Evolutionary conservation across 2,797 vertebrate genomes (phyloP).

Genomic region (Luscinia luscinia): DNA sequence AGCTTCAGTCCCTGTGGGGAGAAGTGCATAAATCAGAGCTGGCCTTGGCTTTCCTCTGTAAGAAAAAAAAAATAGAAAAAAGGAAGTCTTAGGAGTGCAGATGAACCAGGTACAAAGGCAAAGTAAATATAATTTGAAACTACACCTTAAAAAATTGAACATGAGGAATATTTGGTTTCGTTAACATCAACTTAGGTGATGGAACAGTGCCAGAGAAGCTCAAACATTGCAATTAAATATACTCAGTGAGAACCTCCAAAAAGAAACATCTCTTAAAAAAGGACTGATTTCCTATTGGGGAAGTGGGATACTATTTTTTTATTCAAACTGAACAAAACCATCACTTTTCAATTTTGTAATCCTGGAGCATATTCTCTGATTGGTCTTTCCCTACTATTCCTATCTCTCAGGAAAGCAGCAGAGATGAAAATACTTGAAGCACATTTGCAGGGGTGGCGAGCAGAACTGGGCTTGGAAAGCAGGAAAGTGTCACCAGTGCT

Average conservation of each 20-base stretch:
- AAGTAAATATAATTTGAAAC: background rate
- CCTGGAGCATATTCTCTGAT: background rate
- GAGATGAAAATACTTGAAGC: background rate
- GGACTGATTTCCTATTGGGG: background rate
- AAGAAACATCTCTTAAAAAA: background rate
- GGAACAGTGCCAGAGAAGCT: background rate
- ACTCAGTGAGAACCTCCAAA: background rate
- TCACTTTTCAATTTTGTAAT: background rate
- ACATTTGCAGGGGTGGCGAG: background rate
- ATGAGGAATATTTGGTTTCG: background rate
- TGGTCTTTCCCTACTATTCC: background rate
- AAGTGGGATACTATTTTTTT: background rate
- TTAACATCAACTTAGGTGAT: background rate
- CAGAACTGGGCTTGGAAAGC: background rate
- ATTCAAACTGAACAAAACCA: background rate
- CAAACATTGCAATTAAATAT: background rate
- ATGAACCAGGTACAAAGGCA: background rate
- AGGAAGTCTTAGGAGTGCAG: background rate
- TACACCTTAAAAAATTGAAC: background rate
- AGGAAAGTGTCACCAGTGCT: background rate
- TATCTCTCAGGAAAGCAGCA: background rate
- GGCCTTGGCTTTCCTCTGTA: rapidly evolving
- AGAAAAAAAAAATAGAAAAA: background rate
- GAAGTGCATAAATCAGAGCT: background rate
- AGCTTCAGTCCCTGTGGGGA: background rate